Conservation (phyloP, 2,797 vertebrate species). For the Odontamblyopus lacepedii region DNA sequence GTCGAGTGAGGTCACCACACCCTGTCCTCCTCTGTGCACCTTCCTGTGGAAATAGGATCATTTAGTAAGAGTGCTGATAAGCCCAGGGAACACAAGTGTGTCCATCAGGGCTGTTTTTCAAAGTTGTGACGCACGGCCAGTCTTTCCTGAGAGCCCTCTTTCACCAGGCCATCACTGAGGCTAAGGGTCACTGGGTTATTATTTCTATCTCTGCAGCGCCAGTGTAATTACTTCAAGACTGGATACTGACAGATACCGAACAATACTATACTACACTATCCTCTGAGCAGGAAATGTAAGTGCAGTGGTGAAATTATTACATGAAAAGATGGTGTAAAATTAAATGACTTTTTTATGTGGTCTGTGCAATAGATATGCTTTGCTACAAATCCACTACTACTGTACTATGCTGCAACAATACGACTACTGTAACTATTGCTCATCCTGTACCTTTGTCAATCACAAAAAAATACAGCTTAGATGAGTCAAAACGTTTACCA, state of each 20-base stretch:
- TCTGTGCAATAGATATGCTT: background rate
- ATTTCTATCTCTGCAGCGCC: conserved; percentile 19
- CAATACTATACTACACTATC: background rate
- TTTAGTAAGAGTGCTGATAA: conserved; percentile 58
- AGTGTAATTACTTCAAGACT: conserved; percentile 34
- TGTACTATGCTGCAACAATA: background rate
- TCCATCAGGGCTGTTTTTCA: no score
- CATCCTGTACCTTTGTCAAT: background rate
- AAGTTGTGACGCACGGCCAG: conserved; percentile 49
- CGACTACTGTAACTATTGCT: background rate
- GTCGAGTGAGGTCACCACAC: conserved; percentile 33
- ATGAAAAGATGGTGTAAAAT: background rate
- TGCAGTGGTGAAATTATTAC: background rate
- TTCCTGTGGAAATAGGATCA: conserved; percentile 71
- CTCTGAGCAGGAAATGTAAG: background rate
- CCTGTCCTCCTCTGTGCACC: conserved; percentile 26
- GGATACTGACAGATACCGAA: conserved; percentile 16
- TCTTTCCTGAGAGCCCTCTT: conserved; percentile 43
- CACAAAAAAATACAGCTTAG: background rate
- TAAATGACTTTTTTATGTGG: background rate
- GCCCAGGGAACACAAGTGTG: conserved; percentile 35
- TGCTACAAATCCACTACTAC: no score
- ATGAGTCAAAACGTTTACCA: background rate
- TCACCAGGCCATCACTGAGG: conserved; percentile 7
- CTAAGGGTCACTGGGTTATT: conserved; percentile 41